phyloP scores from a whole-genome alignment of 2,797 vertebrate species.

The Micrastur ruficollis region DNA sequence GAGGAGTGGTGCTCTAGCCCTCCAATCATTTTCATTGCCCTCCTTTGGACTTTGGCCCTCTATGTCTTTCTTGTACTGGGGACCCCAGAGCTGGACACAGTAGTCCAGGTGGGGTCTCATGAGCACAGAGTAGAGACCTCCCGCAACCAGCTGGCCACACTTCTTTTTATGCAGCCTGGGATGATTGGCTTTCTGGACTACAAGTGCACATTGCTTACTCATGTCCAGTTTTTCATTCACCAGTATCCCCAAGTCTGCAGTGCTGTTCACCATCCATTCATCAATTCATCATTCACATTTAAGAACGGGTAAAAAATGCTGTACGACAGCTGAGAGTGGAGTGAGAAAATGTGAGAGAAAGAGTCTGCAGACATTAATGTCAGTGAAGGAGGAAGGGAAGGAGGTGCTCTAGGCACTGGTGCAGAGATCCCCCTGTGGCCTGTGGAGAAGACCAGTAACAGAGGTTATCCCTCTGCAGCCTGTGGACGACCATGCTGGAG shows the following conservation, averaged over 20 bases:
- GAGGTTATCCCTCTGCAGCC: neutral
- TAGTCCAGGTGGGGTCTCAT: neutral
- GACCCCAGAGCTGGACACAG: neutral
- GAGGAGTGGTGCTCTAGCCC: neutral
- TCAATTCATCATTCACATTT: neutral
- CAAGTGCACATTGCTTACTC: neutral
- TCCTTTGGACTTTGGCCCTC: neutral
- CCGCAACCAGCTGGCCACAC: accelerated
- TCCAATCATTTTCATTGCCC: neutral
- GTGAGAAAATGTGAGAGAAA: neutral
- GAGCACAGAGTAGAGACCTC: neutral
- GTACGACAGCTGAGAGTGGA: neutral
- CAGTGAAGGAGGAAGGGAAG: neutral
- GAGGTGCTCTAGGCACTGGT: neutral
- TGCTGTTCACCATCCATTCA: neutral
- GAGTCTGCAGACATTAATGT: neutral
- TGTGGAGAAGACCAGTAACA: neutral
- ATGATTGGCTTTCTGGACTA: neutral
- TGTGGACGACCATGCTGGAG: neutral
- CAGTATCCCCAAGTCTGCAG: neutral
- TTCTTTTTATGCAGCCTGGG: neutral
- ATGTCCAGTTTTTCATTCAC: neutral
- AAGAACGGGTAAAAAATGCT: neutral
- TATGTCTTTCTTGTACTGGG: neutral
- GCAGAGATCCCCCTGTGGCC: neutral